phyloP scores from a whole-genome alignment of 2,113 vertebrate genomes.

The Nasalis larvatus region DNA sequence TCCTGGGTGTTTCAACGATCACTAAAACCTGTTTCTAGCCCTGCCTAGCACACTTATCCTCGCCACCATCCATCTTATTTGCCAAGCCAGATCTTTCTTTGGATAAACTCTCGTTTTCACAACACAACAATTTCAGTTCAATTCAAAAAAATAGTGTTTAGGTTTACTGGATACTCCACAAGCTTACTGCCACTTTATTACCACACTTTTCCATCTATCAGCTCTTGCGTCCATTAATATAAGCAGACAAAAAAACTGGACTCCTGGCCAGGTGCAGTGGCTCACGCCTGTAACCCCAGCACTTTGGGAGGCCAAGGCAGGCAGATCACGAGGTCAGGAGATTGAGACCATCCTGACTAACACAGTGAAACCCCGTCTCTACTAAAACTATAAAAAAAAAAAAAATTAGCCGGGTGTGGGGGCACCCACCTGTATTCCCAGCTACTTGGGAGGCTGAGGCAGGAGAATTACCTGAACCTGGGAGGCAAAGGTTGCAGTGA shows the following conservation, averaged over 20 bases:
- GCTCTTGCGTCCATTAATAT: not conserved
- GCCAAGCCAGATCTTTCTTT: not conserved
- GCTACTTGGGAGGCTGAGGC: too few relatives aligned
- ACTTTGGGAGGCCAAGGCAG: fast-evolving
- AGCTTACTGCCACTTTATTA: not conserved
- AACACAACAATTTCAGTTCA: not conserved
- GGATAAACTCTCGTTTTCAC: not conserved
- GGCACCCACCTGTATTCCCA: too few relatives aligned
- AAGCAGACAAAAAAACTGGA: not conserved
- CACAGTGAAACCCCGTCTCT: too few relatives aligned
- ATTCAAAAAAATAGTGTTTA: not conserved
- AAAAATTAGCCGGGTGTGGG: too few relatives aligned
- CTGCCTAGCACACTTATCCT: not conserved
- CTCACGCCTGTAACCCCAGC: too few relatives aligned
- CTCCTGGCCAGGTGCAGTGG: fast-evolving
- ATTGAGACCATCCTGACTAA: too few relatives aligned
- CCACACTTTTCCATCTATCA: not conserved
- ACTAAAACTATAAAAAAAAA: too few relatives aligned
- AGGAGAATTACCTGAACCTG: too few relatives aligned
- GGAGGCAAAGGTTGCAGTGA: too few relatives aligned
- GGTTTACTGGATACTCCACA: not conserved
- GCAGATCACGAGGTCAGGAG: fast-evolving
- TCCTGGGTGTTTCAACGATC: not conserved
- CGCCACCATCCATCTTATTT: not conserved
- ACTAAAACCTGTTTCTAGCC: not conserved